Percentiles rank a stretch among this genome's conserved stretches.
Evolutionary conservation across 2,113 vertebrate genomes (phyloP).

Genomic region (Poeciliopsis retropinna): DNA sequence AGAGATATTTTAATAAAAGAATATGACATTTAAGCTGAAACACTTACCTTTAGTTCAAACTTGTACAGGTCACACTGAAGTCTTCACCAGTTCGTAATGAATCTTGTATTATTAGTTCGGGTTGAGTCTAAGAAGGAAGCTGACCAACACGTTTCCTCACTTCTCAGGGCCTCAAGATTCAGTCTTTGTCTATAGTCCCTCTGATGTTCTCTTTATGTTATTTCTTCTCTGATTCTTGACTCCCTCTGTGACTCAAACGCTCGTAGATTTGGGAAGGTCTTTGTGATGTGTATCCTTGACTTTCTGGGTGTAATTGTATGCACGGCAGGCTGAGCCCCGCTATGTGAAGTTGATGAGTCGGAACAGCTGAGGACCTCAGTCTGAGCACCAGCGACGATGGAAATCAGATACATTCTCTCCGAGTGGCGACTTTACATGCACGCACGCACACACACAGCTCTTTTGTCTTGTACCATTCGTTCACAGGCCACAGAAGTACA

Average conservation of each 20-base stretch:
- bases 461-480: no score
- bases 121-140: constrained; percentile 14
- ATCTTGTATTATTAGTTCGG: not conserved
- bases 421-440: constrained; percentile 39
- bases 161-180: constrained; percentile 13
- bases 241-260: not conserved
- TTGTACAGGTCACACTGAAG: constrained; percentile 16
- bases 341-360: constrained; percentile 69
- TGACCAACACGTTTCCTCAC: constrained; percentile 21
- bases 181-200: constrained; percentile 14
- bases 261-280: not conserved
- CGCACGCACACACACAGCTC: constrained; percentile 1
- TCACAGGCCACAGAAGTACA: constrained; percentile 18
- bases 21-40: not conserved
- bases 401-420: constrained; percentile 69
- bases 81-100: constrained; percentile 32
- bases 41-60: constrained; percentile 36
- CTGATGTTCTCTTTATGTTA: constrained; percentile 19
- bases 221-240: constrained; percentile 38
- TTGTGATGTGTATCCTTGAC: constrained; percentile 22
- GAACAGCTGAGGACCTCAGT: constrained; percentile 74
- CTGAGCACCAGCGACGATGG: constrained; percentile 59
- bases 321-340: constrained; percentile 38
- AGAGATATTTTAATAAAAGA: constrained; percentile 3
- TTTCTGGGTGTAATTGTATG: constrained; percentile 40